Base-by-base conservation (phyloP, 2,888 invertebrate genomes). In the Mythimna vitellina region DNA sequence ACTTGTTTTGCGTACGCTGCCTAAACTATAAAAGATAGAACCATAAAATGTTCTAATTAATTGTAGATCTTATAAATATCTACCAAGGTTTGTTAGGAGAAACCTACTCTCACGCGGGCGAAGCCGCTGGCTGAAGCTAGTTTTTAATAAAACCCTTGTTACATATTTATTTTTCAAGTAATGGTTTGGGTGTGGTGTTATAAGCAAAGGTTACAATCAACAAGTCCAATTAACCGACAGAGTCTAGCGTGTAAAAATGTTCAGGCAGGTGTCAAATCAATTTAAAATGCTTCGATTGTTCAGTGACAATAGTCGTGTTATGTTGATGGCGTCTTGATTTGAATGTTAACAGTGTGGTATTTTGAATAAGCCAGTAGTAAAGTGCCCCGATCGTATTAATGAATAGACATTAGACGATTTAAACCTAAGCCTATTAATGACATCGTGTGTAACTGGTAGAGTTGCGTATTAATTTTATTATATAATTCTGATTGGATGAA, bases 221-320 rank as follows among this genome's bases (percentile, higher is more conserved):
- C 46, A 60, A 64, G 42, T 12, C 32, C 22, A 42, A 29, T n/a
- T 61, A 22, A 38, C 38, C 12, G 20, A 54, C 20, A 54, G 22
- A 56, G 25, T 17, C 5, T n/a, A 49, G 20, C 32, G 17, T 38
- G 25, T 35, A 35, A 35, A 66, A 66, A 25, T 35, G 14, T 46
- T 42, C 20, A 46, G 14, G 25, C 32, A 32, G 42, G 22, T 32
- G 9, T 22, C 32, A n/a, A 22, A 46, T 56, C 4, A 12, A 42
- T 25, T 25, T 46, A 57, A 46, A 58, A 58, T 51, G 8, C 22
- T 54, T 68, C 22, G 25, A 67, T 65, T 56, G 46, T 56, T 69
- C 14, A 46, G 22, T 35, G 14, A 25, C 17, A 17, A 17, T 14
- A 12, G 22, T 66, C 10, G 54, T 14, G 32, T 32, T 42, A 14